phyloP scores from a whole-genome alignment of 2,888 invertebrate species.

The Chymomyza amoena region DNA sequence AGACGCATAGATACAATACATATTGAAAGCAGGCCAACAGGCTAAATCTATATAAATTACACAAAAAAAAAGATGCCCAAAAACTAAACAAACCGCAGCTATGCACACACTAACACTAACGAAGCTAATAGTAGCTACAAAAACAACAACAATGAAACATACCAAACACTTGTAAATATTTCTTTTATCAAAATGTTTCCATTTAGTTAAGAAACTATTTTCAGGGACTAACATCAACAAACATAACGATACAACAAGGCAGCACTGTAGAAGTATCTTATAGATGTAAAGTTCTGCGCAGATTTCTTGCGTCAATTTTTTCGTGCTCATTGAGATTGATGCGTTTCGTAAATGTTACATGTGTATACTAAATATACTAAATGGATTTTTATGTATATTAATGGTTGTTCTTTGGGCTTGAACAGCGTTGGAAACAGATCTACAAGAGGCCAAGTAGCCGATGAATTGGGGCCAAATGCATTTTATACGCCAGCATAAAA shows the following conservation, averaged over 20 bases:
- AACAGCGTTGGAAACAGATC: not conserved
- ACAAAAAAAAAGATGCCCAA: slow-evolving; percentile 1
- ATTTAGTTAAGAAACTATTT: slow-evolving; percentile 18
- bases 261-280: slow-evolving; percentile 3
- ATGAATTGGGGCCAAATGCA: not conserved
- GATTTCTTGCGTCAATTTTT: slow-evolving; percentile 27
- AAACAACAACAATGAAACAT: slow-evolving; percentile 10
- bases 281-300: not conserved
- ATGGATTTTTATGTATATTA: slow-evolving; percentile 34
- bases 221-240: slow-evolving; percentile 37
- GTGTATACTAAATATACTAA: slow-evolving; percentile 37
- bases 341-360: slow-evolving; percentile 50
- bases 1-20: not conserved
- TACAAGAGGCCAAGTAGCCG: not conserved
- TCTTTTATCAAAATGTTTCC: slow-evolving; percentile 14
- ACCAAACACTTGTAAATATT: slow-evolving; percentile 42
- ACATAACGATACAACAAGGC: slow-evolving; percentile 25
- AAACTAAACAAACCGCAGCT: slow-evolving; percentile 12
- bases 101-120: slow-evolving; percentile 10
- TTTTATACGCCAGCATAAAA: not conserved
- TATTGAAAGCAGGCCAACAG: slow-evolving; percentile 21
- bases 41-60: not conserved
- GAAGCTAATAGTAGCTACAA: not conserved
- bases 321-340: slow-evolving; percentile 52
- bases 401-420: not conserved